Percentiles rank a stretch among this genome's conserved stretches.
phyloP scores from a whole-genome alignment of 1,140 invertebrate genomes.

The Lordiphosa clarofinis region DNA sequence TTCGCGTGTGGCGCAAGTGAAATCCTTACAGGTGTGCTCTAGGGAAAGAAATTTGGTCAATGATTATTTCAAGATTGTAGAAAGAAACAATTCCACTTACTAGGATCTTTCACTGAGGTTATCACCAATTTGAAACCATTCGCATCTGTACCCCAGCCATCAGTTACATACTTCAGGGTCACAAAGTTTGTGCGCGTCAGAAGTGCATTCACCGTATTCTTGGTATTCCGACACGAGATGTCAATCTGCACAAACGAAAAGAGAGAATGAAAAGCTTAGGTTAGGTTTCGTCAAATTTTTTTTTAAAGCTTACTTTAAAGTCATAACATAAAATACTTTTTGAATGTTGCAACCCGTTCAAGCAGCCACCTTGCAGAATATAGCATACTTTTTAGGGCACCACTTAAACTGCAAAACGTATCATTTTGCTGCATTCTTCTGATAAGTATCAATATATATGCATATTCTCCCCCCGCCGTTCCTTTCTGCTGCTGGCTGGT shows the following conservation, averaged over 20 bases:
- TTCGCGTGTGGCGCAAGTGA: slow-evolving; percentile 89
- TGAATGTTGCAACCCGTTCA: no score
- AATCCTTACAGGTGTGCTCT: slow-evolving; percentile 93
- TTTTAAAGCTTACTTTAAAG: no score
- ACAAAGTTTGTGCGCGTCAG: slow-evolving; percentile 95
- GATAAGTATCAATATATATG: no score
- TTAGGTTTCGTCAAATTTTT: neutral
- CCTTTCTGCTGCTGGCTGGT: neutral
- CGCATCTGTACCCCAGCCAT: slow-evolving; percentile 92
- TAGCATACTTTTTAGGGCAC: neutral
- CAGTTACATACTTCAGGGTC: slow-evolving; percentile 95
- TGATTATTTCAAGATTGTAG: slow-evolving; percentile 3
- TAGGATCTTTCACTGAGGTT: slow-evolving; percentile 95
- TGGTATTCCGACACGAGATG: slow-evolving; percentile 93
- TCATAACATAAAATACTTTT: no score
- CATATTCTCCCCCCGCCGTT: neutral
- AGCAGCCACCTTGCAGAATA: neutral
- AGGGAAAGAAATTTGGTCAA: slow-evolving; percentile 66
- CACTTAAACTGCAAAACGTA: neutral
- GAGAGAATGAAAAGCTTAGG: slow-evolving; percentile 2
- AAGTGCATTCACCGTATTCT: slow-evolving; percentile 90
- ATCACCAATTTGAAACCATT: slow-evolving; percentile 96
- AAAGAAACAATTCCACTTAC: slow-evolving; percentile 83
- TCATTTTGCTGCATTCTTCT: no score
- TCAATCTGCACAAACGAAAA: slow-evolving; percentile 84